Percentiles rank a stretch among this genome's conserved stretches.
Evolutionary conservation across 1,140 invertebrate species (phyloP).

Genomic region (honey bee (Apis mellifera)): DNA sequence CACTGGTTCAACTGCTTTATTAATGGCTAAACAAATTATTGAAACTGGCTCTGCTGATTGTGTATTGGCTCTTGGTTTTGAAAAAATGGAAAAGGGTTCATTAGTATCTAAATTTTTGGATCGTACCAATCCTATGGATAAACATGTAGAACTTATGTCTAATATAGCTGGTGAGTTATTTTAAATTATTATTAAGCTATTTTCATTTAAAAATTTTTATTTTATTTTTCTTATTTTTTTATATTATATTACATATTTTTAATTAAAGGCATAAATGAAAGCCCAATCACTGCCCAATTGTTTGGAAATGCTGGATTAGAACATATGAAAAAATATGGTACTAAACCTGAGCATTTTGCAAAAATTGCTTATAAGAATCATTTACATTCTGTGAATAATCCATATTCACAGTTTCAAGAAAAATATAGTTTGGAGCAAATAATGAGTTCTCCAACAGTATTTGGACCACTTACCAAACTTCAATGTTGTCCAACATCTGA

Average conservation of each 20-base stretch:
- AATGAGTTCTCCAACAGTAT: slow-evolving; percentile 91
- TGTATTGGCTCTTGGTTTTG: slow-evolving; percentile 96
- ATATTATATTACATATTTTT: not conserved
- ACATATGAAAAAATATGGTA: slow-evolving; percentile 98
- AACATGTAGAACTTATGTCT: slow-evolving; percentile 93
- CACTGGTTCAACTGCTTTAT: slow-evolving; percentile 95
- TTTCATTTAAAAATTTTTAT: not conserved
- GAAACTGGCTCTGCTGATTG: slow-evolving; percentile 93
- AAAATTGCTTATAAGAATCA: slow-evolving; percentile 99
- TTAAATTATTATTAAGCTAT: not conserved
- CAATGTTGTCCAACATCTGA: slow-evolving; percentile 99
- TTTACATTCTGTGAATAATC: slow-evolving; percentile 97
- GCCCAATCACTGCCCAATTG: slow-evolving; percentile 95
- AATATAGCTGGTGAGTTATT: slow-evolving; percentile 86
- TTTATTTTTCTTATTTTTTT: not conserved
- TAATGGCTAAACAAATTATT: slow-evolving; percentile 94
- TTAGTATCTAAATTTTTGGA: slow-evolving; percentile 91
- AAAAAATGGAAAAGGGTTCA: slow-evolving; percentile 98
- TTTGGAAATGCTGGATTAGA: slow-evolving; percentile 98
- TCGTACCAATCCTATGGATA: slow-evolving; percentile 96
- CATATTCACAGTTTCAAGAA: slow-evolving; percentile 96
- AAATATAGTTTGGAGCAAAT: slow-evolving; percentile 96
- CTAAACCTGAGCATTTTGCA: slow-evolving; percentile 95
- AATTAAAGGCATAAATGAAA: slow-evolving; percentile 83
- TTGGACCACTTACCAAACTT: slow-evolving; percentile 95